Base-by-base conservation (phyloP, 2,888 invertebrate species). In the Eutolmus rufibarbis region DNA sequence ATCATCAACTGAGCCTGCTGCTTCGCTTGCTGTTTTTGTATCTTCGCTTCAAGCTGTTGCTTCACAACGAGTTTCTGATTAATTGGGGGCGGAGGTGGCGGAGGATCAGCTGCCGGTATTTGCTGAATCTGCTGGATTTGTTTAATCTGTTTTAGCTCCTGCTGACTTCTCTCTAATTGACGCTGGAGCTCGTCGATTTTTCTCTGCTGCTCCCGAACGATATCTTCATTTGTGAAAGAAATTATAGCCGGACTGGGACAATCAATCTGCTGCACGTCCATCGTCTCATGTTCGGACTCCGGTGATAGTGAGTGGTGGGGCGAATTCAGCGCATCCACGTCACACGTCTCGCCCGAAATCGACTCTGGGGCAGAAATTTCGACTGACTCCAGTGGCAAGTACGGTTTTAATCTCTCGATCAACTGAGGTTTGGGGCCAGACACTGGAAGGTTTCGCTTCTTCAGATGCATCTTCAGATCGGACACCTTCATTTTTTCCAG, bases 401-500 rank as follows among this genome's bases (percentile, higher is more conserved):
- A 97, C 0, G 96, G 97, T 89, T 97, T 96, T 87, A 99, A 93
- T 74, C 99, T 95, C 91, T 99, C 98, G 87, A 99, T 97, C 74
- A 99, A 93, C 91, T 98, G 98, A 9, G 98, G 98, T 91, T 99
- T 99, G 0, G 98, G 96, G 0, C 99, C 99, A 14, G 98, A 98
- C 0, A 99, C 99, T 5, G 98, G 97, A 88, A 99, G 93, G 92
- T 97, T 98, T 81, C 99, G 95, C 87, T 97, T 96, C 92, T 98
- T 99, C 90, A 98, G 95, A 92, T 99, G 98, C 87, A 97, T 96
- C 92, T 98, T 98, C 89, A 99, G 94, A 91, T 99, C 98, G 88
- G 97, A 97, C 86, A 97, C 98, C 94, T 98, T 98, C 97, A 98
- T 97, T 91, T 98, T 98, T 92, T 98, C 98, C 90, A 98, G 94